Conservation (phyloP, 2,113 vertebrate genomes). For the Chauna torquata region DNA sequence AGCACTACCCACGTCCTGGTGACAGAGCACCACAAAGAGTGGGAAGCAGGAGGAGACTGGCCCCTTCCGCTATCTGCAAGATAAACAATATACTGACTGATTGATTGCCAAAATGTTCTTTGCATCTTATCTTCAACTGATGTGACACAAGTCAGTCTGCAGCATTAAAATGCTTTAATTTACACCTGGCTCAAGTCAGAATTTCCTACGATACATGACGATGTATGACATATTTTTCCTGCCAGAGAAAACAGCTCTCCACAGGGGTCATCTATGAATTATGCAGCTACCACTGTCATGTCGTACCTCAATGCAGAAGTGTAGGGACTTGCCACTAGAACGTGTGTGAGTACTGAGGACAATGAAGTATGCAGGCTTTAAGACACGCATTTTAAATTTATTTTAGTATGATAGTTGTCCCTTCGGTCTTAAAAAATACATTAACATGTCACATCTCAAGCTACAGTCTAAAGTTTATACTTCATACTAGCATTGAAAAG, state of each 20-base stretch:
- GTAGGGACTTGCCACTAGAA: not conserved
- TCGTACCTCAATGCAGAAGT: not conserved
- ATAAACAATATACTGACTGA: not conserved
- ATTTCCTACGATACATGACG: not conserved
- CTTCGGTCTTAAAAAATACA: not conserved
- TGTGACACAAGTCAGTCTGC: not conserved
- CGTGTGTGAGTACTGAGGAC: not conserved
- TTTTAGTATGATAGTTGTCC: not conserved
- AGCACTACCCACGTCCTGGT: not conserved
- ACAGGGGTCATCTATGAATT: not conserved
- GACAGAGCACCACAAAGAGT: not conserved
- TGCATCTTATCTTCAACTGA: not conserved
- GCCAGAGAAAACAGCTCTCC: not conserved
- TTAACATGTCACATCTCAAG: not conserved
- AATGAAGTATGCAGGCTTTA: not conserved
- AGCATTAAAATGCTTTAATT: not conserved
- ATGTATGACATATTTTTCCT: not conserved
- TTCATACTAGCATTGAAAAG: not conserved
- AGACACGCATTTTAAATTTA: not conserved
- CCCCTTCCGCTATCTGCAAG: not conserved
- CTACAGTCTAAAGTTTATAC: not conserved
- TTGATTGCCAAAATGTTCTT: not conserved
- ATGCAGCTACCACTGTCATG: not conserved
- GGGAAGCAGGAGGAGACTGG: not conserved
- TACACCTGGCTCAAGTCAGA: not conserved